Percentiles rank a stretch among this genome's conserved stretches.
phyloP scores from a whole-genome alignment of 2,113 vertebrate species.

The Pandion haliaetus region DNA sequence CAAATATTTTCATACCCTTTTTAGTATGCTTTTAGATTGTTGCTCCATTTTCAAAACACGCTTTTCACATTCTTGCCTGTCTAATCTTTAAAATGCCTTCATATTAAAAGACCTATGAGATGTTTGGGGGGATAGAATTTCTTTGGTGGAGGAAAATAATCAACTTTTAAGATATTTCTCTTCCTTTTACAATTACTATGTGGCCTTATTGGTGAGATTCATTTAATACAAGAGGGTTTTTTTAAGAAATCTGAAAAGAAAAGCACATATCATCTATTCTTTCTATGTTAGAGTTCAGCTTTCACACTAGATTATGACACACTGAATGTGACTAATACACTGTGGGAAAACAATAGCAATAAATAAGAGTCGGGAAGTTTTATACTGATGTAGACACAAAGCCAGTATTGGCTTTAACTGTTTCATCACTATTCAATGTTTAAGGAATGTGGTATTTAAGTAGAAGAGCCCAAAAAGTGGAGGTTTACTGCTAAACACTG shows the following conservation, averaged over 20 bases:
- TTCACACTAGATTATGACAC: not conserved
- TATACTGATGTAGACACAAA: not conserved
- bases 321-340: not conserved
- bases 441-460: not conserved
- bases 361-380: not conserved
- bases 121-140: not conserved
- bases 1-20: not conserved
- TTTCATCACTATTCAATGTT: not conserved
- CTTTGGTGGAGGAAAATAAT: not conserved
- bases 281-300: not conserved
- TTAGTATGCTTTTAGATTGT: not conserved
- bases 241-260: not conserved
- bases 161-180: not conserved
- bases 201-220: not conserved
- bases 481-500: not conserved
- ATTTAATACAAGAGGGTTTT: not conserved
- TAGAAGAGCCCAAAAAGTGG: not conserved
- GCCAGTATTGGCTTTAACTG: not conserved
- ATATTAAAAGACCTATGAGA: not conserved
- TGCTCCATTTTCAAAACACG: not conserved
- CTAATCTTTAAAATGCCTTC: not conserved
- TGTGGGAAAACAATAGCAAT: not conserved
- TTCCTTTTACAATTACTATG: not conserved
- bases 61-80: not conserved
- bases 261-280: not conserved